Percentiles rank a stretch among this genome's conserved stretches.
Conservation (phyloP, 2,113 vertebrate species). For the Mustela lutreola region DNA sequence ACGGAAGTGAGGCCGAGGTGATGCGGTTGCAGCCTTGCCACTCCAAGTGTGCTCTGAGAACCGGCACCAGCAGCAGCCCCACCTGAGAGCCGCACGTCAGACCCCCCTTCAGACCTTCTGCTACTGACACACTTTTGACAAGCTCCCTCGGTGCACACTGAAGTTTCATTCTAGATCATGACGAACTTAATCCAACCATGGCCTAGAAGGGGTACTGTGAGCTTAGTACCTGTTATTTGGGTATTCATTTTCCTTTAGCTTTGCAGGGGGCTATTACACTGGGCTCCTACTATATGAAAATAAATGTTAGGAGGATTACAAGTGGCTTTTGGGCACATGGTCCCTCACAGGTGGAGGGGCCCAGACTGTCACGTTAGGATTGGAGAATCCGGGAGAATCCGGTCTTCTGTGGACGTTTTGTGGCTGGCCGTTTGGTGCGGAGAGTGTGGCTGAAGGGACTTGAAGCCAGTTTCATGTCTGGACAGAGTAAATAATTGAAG, state of each 20-base stretch:
- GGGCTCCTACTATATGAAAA: neutral
- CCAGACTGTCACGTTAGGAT: neutral
- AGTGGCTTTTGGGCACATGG: neutral
- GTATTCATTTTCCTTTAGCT: neutral
- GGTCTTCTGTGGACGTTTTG: accelerated
- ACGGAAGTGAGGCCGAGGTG: neutral
- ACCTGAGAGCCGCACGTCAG: neutral
- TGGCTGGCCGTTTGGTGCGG: neutral
- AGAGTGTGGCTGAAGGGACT: neutral
- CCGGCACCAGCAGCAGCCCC: too few relatives aligned
- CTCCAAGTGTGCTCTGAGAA: neutral
- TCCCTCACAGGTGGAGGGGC: neutral
- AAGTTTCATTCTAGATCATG: neutral
- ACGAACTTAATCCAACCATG: neutral
- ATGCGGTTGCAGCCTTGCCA: neutral
- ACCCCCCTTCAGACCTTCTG: neutral
- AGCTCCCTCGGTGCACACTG: too few relatives aligned
- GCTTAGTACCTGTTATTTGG: neutral
- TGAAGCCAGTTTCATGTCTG: neutral
- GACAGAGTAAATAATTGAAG: neutral
- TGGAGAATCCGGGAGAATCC: neutral
- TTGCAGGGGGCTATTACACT: neutral
- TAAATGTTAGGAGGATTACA: neutral
- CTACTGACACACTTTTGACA: neutral
- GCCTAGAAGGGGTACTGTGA: neutral